These are phyloP conservation scores for Dromaius novaehollandiae DNA, from an alignment of 2,113 vertebrate species.

Conservation along the genomic window DNA sequence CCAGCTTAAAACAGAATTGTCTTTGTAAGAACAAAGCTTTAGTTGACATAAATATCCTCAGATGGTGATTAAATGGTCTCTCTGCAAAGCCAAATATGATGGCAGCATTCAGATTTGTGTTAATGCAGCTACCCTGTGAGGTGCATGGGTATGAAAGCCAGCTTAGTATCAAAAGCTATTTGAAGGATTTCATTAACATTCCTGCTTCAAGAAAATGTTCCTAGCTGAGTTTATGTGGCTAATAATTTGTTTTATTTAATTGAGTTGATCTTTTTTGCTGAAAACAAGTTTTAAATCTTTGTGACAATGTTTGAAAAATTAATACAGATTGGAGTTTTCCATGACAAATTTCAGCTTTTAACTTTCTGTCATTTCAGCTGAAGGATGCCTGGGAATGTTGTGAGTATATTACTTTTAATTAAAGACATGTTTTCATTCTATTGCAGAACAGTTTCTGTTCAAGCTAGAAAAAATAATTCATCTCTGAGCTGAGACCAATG, in stretches of 20 bases:
- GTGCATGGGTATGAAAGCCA: neutral
- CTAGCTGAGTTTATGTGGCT: neutral
- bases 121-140: neutral
- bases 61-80: neutral
- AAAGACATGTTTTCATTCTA: neutral
- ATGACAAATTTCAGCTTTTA: conserved; percentile 27
- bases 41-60: neutral
- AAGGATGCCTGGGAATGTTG: neutral
- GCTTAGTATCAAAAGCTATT: neutral
- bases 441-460: neutral
- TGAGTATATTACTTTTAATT: neutral
- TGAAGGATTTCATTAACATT: neutral
- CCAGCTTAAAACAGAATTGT: neutral
- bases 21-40: neutral
- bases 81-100: neutral
- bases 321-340: neutral
- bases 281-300: neutral
- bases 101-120: neutral
- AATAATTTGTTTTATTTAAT: conserved; percentile 3
- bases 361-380: conserved; percentile 16
- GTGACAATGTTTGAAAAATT: conserved; percentile 5
- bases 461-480: neutral
- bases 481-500: neutral
- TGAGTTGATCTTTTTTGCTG: neutral
- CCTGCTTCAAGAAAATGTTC: neutral